Evolutionary conservation across 2,797 vertebrate genomes (phyloP), one percentile per base, ranked within the genome.

Genomic region (Lindbergichthys nudifrons): DNA sequence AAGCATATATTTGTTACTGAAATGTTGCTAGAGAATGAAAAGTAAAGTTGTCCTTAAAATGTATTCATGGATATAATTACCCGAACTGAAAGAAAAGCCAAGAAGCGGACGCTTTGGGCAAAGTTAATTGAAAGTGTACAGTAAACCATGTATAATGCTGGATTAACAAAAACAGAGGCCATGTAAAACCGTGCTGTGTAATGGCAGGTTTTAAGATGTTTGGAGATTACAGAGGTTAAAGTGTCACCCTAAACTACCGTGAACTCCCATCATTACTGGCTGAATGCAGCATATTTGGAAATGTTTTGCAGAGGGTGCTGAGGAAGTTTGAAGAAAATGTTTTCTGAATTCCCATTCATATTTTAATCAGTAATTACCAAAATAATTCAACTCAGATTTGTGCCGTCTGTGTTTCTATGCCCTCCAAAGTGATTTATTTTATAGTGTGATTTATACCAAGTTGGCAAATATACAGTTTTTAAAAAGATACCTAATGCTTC

Each of bases 91-190:
- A 82, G 62, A 76, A 76, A 61, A 59, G 45, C 39, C 47, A 68
- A 57, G 80, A 78, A 68, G 32, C 70, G 68, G 68, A 71, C 70
- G 52, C 54, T 54, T 67, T 73, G 54, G 51, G 52, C 21, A 51
- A 65, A 53, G 53, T 50, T 83, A 81, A 88, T 77, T 85, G 74
- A 48, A 76, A 45, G 48, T 80, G 46, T 81, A 15, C 2, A 41
- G 63, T 77, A 71, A 73, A 70, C 57, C 39, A 47, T n/a, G 4
- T 73, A 65, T 79, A 79, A 72, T 62, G 32, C 39, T 59, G 19
- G 57, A 81, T 59, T 26, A 68, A 73, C 61, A 68, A 57, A 74
- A 83, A 73, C 43, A 53, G 62, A 78, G 58, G 46, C 56, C 26
- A 41, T 51, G 54, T 41, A 71, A 75, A 67, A 48, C 42, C 77